Evolutionary conservation across 2,797 vertebrate species (phyloP).

Genomic region (Acanthis flammea): DNA sequence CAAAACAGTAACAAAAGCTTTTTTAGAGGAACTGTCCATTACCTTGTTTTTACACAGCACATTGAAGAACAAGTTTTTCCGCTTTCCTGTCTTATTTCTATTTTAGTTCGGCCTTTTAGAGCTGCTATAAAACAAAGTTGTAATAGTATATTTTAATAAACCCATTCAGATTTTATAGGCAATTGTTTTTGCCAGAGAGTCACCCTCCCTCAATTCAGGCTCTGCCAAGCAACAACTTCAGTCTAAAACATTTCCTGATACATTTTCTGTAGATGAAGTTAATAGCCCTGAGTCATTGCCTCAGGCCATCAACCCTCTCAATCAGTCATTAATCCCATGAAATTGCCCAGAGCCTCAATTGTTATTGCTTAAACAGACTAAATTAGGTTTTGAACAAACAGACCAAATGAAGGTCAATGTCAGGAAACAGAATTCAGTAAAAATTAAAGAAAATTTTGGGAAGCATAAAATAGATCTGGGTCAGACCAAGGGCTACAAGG

Average conservation of each 20-base stretch:
- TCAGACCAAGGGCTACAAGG: background rate
- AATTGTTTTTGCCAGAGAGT: background rate
- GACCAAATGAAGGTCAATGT: slow-evolving; percentile 36
- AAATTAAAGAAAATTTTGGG: background rate
- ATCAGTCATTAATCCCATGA: slow-evolving; percentile 40
- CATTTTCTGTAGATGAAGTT: background rate
- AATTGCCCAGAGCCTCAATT: background rate
- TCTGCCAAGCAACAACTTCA: background rate
- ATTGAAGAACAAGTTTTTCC: background rate
- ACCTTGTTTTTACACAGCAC: background rate
- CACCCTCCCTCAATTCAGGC: background rate
- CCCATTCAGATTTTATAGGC: background rate
- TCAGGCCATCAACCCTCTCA: slow-evolving; percentile 14
- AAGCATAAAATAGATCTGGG: background rate
- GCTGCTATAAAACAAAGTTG: background rate
- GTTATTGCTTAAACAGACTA: slow-evolving; percentile 6
- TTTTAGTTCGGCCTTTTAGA: background rate
- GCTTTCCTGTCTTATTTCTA: background rate
- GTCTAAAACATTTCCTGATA: slow-evolving; percentile 23
- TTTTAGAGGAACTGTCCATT: background rate
- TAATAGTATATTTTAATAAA: slow-evolving; percentile 18
- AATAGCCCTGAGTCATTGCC: slow-evolving; percentile 15
- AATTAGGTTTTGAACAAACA: slow-evolving; percentile 27
- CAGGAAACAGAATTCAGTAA: background rate
- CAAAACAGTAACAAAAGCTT: background rate